A percentile compares a stretch with the other conserved stretches of the same genome.
These are phyloP conservation scores for Netelia inedita DNA, from an alignment of 2,888 invertebrate species.

Conservation along the genomic window DNA sequence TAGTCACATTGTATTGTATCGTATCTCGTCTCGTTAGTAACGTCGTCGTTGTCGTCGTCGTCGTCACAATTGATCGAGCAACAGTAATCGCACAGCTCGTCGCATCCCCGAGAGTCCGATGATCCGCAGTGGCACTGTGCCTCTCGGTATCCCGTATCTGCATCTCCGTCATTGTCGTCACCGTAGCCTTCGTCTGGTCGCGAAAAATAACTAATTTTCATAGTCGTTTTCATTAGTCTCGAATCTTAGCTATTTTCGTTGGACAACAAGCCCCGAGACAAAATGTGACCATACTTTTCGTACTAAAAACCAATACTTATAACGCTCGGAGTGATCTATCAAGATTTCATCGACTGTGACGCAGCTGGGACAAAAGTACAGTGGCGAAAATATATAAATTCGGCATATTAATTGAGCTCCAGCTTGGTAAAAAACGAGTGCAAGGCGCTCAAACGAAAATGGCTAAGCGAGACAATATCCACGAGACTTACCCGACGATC, in stretches of 20 bases:
- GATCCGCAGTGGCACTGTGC: conserved; percentile 66
- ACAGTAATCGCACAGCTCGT: conserved; percentile 41
- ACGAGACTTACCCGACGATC: conserved; percentile 68
- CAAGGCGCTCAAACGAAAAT: conserved; percentile 1
- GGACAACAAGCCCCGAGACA: not conserved
- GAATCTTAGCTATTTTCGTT: conserved; percentile 21
- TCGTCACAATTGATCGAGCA: conserved; percentile 29
- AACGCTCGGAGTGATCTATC: not conserved
- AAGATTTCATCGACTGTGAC: not conserved
- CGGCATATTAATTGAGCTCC: too few relatives aligned
- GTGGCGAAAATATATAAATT: not conserved
- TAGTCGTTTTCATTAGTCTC: conserved; percentile 38
- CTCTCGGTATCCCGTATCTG: conserved; percentile 33
- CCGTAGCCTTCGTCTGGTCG: conserved; percentile 65
- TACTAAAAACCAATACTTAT: too few relatives aligned
- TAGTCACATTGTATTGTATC: conserved; percentile 53
- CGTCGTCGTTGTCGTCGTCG: not conserved
- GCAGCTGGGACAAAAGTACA: not conserved
- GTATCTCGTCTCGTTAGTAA: not conserved
- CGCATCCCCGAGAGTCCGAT: conserved; percentile 59
- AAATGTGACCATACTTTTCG: not conserved
- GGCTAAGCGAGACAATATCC: conserved; percentile 16
- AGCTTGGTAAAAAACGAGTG: not conserved
- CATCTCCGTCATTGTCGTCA: conserved; percentile 57
- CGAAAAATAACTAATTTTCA: conserved; percentile 43